These are phyloP conservation scores for Calameuta pallipes DNA, from an alignment of 2,888 invertebrate species.

Conservation along the genomic window DNA sequence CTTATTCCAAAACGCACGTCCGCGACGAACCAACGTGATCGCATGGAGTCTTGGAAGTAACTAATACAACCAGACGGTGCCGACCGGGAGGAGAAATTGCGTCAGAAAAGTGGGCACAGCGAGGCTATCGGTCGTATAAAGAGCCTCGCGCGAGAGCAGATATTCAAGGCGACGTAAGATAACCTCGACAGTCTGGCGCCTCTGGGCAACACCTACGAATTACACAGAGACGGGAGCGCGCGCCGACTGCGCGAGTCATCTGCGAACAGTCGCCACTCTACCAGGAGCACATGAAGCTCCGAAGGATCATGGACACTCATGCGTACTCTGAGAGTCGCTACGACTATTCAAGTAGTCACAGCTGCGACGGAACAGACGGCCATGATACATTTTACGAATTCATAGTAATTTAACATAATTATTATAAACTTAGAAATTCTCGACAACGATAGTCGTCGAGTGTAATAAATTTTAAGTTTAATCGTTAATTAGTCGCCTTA, in stretches of 20 bases:
- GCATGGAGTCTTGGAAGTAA: not conserved
- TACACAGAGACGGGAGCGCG: constrained; percentile 30
- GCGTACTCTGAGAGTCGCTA: not conserved
- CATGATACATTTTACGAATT: not conserved
- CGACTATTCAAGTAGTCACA: not conserved
- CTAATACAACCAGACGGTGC: not conserved
- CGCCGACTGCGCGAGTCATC: constrained; percentile 63
- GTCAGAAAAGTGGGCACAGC: not conserved
- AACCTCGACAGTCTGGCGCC: not conserved
- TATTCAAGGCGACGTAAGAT: not conserved
- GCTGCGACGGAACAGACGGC: not conserved
- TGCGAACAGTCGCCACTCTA: constrained; percentile 57
- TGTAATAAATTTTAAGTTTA: not conserved
- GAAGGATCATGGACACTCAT: not conserved
- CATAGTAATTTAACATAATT: not conserved
- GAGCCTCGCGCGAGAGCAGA: not conserved
- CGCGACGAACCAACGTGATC: not conserved
- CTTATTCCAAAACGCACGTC: not conserved
- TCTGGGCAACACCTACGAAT: not conserved
- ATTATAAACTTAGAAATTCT: not conserved
- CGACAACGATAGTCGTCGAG: not conserved
- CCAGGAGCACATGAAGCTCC: constrained; percentile 43
- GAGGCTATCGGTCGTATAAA: not conserved
- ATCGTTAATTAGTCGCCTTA: not conserved
- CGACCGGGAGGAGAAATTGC: not conserved